These are phyloP conservation scores for Nesoenas mayeri DNA, from an alignment of 2,113 vertebrate genomes.

Conservation along the genomic window DNA sequence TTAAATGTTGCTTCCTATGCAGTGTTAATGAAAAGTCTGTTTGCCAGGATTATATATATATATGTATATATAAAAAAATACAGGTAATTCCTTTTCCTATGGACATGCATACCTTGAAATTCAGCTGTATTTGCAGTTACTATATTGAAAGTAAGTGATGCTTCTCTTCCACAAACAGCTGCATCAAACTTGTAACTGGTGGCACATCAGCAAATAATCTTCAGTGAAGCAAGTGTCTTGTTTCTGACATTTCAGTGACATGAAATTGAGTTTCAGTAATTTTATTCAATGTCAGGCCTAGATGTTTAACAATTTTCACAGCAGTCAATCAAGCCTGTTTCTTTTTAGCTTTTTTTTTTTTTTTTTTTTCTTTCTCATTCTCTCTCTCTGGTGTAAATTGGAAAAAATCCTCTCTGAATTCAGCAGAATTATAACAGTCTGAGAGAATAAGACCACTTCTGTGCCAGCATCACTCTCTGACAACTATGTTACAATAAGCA, in stretches of 20 bases:
- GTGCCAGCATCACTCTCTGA: neutral
- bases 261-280: neutral
- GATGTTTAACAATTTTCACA: slow-evolving; percentile 27
- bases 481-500: neutral
- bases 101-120: neutral
- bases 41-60: neutral
- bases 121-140: neutral
- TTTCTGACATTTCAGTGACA: neutral
- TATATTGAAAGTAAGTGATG: neutral
- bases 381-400: neutral
- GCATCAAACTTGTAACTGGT: neutral
- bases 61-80: neutral
- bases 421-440: neutral
- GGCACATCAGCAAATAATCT: neutral
- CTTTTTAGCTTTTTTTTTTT: neutral
- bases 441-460: neutral
- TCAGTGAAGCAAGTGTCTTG: neutral
- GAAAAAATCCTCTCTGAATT: neutral
- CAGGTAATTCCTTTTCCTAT: neutral
- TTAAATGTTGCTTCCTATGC: neutral
- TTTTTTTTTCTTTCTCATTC: neutral
- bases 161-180: neutral
- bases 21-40: neutral
- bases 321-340: neutral
- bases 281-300: neutral